Base-by-base conservation (phyloP, 2,797 vertebrate species). In the Lacerta agilis region DNA sequence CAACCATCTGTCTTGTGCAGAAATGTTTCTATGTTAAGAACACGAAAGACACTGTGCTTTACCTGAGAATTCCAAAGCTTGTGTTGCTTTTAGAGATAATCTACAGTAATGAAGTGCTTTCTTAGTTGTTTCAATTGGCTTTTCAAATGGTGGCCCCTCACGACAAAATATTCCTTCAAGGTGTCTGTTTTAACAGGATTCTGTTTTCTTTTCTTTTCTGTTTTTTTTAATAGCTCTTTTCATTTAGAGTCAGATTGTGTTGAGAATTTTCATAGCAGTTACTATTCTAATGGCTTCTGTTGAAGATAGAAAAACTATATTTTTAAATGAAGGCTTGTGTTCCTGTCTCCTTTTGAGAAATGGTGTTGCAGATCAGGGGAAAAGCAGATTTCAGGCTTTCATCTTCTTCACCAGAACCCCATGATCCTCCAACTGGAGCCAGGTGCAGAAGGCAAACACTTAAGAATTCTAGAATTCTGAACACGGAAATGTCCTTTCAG, bases 1-100 rank as follows among this genome's bases (percentile, higher is more conserved):
- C 64, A 38, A 11, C 29, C 71, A 66, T n/a, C 75, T 87, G 45
- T 77, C 85, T 88, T 89, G 88, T 49, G 72, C 55, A 36, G 71
- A 10, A 75, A 0, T 64, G 5, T 90, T 90, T 91, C 76, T 75
- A 1, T 20, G 10, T 4, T 66, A 55, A 80, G 76, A 73, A 61
- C 4, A 88, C 64, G 20, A n/a, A 87, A 78, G 58, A 20, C 36
- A 27, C 64, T 58, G 66, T 9, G 8, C 25, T 58, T 78, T 33
- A 79, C 66, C 82, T 61, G 67, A 66, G n/a, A 38, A 29, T 79
- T 41, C 61, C 55, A 80, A n/a, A 64, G n/a, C 20, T 18, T 79
- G 36, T 18, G n/a, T 45, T n/a, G 33, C n/a, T 43, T 82, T 76
- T 66, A 71, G 45, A 87, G 33, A 73, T 55, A 15, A 83, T 66